Evolutionary conservation across 2,113 vertebrate genomes (phyloP), one percentile per base, ranked within the genome.

Genomic region (Lepus timidus): DNA sequence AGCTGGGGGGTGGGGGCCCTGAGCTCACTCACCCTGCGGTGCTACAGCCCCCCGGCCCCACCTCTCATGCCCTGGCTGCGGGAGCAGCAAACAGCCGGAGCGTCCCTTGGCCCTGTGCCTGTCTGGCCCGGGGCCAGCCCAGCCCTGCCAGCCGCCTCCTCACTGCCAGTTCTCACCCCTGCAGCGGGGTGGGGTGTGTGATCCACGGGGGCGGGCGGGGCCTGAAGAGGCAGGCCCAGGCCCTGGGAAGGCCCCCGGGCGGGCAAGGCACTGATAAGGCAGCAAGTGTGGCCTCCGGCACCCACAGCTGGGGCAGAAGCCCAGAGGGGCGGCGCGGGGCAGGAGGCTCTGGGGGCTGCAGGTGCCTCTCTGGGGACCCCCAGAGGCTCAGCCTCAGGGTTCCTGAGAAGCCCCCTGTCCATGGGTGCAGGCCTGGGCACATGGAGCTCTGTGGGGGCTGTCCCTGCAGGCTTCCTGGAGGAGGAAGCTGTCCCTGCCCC

Each of bases 61-160:
- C 51, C 62, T 31, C n/a, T 7, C 0, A 33, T 29, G 19, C 31
- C 55, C 52, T 13, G 0, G 1, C 25, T 36, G 49, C 9, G 0
- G 23, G 44, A 29, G 8, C 73, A 14, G 16, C 0, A 14, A 27
- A 0, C 64, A 61, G 58, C 19, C 11, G 0, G 3, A 6, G 9
- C 16, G 10, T 7, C 73, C 83, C 79, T 13, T 7, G 22, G 31
- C 88, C 61, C 29, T 33, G 55, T 58, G 55, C 55, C 55, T 5
- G 13, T 58, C 55, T 58, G 55, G 55, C 55, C 55, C 3, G 14
- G 55, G 17, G 14, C 55, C 55, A 58, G 80, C 23, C 73, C 39
- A 27, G 31, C 64, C 2, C 65, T 4, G 75, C 58, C 75, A 64
- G 61, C 73, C 11, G 0, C 61, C 85, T 55, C 67, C 70, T 61